Evolutionary conservation across 2,113 vertebrate species (phyloP), one percentile per base, ranked within the genome.

Genomic region (Labrus mixtus): DNA sequence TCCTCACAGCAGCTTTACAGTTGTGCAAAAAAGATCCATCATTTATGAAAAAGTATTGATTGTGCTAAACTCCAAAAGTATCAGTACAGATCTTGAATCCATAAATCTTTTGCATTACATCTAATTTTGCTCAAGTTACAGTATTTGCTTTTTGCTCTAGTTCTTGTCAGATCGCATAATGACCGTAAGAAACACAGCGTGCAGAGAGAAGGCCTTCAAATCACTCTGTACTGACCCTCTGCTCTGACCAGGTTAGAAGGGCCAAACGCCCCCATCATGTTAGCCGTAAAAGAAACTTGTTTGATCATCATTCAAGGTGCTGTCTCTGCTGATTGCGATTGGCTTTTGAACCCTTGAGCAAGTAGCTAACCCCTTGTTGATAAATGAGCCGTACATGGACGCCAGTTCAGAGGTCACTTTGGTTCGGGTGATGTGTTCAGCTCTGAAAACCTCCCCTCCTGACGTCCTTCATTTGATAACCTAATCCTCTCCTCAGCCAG

Each of bases 301-400:
- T 36, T 16, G 6, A 33, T 41, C 25, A 25, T 37, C 39, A 10
- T 8, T 54, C 17, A 45, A 48, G 46, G 17, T 37, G 46, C 19
- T 19, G 59, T 69, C 45, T 41, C 19, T 3, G 15, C 39, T 46
- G 69, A 65, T 61, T 61, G 33, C 33, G 82, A 76, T n/a, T n/a
- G 37, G 54, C 46, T 54, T 86, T 76, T 78, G 66, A 71, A 57
- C 51, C 37, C 70, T 55, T 59, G 53, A 50, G 79, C 72, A 68
- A 79, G 59, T 7, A 13, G 41, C 72, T 33, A 51, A 79, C 69
- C 23, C 20, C 71, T 37, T 20, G 3, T 20, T 77, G 80, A 87
- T 73, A 36, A 83, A 78, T 54, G 59, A 84, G 61, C n/a, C 8
- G 0, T 9, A 20, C 23, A 25, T 5, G 74, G 60, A n/a, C 46